These are phyloP conservation scores for Channa maculata DNA, from an alignment of 2,113 vertebrate species.

Conservation along the genomic window DNA sequence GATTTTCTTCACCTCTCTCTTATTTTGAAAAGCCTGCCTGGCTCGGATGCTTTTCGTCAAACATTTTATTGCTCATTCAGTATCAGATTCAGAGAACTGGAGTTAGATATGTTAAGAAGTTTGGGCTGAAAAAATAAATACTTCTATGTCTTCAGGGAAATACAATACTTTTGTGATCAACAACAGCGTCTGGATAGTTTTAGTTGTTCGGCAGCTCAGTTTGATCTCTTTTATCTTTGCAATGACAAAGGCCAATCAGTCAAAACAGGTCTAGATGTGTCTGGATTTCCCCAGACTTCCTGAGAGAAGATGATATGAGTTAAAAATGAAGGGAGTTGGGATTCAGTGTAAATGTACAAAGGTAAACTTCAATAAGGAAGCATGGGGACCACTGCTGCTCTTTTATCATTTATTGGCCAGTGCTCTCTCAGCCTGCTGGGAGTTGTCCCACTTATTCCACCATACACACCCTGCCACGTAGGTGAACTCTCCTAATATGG, in stretches of 20 bases:
- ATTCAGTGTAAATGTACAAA: constrained; percentile 73
- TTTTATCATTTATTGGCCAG: constrained; percentile 81
- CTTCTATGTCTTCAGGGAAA: constrained; percentile 21
- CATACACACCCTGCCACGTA: constrained; percentile 74
- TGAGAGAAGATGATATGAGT: constrained; percentile 36
- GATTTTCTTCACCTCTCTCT: no score
- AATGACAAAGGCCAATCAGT: constrained; percentile 63
- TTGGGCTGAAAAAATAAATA: neutral
- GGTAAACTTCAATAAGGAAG: constrained; percentile 80
- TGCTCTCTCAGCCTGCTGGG: constrained; percentile 78
- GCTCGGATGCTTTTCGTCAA: constrained; percentile 7
- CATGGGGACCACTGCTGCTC: constrained; percentile 65
- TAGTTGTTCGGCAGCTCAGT: constrained; percentile 36
- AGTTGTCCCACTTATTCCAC: constrained; percentile 83
- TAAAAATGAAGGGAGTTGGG: constrained; percentile 57
- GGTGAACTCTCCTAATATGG: constrained; percentile 76
- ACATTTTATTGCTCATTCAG: neutral
- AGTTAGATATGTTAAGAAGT: neutral
- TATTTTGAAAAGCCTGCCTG: neutral
- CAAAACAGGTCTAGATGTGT: constrained; percentile 53
- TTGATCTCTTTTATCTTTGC: constrained; percentile 60
- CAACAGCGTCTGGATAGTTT: constrained; percentile 26
- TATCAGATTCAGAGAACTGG: neutral
- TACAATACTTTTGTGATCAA: constrained; percentile 20
- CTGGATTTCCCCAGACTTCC: constrained; percentile 51